phyloP scores from a whole-genome alignment of 2,888 invertebrate genomes.

The Melanotus villosus region DNA sequence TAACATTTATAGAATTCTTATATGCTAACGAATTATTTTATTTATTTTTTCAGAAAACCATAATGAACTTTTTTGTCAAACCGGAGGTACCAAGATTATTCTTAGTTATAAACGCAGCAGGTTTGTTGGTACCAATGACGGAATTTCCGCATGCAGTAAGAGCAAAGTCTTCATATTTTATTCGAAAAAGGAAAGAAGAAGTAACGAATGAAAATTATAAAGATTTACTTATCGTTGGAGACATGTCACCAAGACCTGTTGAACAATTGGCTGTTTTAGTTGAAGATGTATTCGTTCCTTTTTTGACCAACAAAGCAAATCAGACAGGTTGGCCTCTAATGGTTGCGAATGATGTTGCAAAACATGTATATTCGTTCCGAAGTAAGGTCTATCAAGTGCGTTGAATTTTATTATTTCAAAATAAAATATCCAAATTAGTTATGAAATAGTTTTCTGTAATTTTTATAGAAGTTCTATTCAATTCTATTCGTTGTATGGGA shows the following conservation, averaged over 20 bases:
- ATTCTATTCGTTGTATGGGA: no score
- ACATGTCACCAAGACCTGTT: constrained; percentile 79
- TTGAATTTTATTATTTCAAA: no score
- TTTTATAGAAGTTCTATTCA: no score
- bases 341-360: constrained; percentile 79
- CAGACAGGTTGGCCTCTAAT: constrained; percentile 82
- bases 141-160: constrained; percentile 75
- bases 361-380: constrained; percentile 78
- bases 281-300: constrained; percentile 81
- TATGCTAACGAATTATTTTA: no score
- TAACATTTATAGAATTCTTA: no score
- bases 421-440: no score
- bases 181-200: constrained; percentile 75
- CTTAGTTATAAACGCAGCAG: constrained; percentile 75
- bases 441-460: no score
- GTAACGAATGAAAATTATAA: constrained; percentile 75
- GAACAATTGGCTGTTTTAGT: constrained; percentile 79
- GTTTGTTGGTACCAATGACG: constrained; percentile 76
- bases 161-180: constrained; percentile 83
- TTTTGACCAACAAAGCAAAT: constrained; percentile 80
- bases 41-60: constrained; percentile 71
- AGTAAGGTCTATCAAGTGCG: constrained; percentile 78
- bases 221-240: constrained; percentile 76
- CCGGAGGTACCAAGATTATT: constrained; percentile 70
- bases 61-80: constrained; percentile 71